A percentile compares a stretch with the other conserved stretches of the same genome.
Conservation (phyloP, 2,113 vertebrate species). For the Chionis minor region DNA sequence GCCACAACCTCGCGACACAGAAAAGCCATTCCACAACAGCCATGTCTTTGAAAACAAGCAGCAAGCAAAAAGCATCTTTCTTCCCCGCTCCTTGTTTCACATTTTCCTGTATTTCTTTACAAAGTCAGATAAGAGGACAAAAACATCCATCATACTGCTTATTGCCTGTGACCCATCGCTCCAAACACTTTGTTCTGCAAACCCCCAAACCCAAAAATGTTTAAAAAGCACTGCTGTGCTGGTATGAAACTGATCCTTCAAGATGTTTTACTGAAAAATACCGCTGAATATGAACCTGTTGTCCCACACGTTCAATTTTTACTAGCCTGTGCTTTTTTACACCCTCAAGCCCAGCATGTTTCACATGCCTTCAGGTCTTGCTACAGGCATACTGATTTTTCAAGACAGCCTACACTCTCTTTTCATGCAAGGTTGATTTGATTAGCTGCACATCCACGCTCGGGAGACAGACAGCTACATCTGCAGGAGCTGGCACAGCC, state of each 20-base stretch:
- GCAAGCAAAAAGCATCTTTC: not conserved
- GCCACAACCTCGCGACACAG: not conserved
- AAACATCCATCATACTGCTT: not conserved
- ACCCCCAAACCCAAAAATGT: not conserved
- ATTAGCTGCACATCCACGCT: not conserved
- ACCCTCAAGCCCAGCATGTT: not conserved
- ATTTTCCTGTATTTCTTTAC: not conserved
- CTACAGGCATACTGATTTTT: not conserved
- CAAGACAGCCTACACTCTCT: not conserved
- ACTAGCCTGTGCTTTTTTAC: not conserved
- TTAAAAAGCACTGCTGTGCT: not conserved
- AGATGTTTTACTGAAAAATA: not conserved
- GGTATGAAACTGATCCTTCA: not conserved
- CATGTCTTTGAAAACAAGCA: not conserved
- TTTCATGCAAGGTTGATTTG: not conserved
- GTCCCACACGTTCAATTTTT: not conserved
- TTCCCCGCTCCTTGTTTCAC: not conserved
- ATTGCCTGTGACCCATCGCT: not conserved
- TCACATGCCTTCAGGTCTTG: not conserved
- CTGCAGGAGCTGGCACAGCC: not conserved
- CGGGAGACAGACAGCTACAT: not conserved
- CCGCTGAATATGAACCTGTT: not conserved
- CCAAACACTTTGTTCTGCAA: not conserved
- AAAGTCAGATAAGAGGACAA: not conserved
- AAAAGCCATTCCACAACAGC: not conserved